These are phyloP conservation scores for Knipowitschia caucasica DNA, from an alignment of 2,797 vertebrate species.

Conservation along the genomic window DNA sequence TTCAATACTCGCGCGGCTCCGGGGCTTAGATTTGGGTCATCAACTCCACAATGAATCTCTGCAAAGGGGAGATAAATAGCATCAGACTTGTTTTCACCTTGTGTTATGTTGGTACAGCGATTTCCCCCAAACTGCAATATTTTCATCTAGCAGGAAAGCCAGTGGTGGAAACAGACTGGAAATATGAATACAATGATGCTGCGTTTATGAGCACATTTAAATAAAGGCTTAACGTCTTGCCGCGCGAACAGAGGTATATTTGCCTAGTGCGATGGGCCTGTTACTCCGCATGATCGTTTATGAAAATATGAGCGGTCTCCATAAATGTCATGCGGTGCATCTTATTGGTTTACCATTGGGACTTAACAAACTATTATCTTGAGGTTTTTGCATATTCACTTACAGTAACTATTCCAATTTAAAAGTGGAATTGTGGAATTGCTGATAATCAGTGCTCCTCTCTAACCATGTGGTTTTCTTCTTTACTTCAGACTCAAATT, in stretches of 20 bases:
- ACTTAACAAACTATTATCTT: no score
- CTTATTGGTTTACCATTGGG: no score
- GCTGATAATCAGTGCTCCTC: no score
- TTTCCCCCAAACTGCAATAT: constrained; percentile 19
- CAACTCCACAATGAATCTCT: constrained; percentile 34
- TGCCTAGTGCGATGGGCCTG: constrained; percentile 32
- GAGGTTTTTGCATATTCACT: no score
- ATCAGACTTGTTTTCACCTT: constrained; percentile 36
- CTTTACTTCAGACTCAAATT: no score
- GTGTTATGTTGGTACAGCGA: constrained; percentile 27
- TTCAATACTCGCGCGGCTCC: constrained; percentile 12
- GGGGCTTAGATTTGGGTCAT: constrained; percentile 39
- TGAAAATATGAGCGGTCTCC: constrained; percentile 17
- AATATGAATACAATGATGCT: not conserved
- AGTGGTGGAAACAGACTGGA: constrained; percentile 13
- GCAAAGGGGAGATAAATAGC: constrained; percentile 37
- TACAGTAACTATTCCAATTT: no score
- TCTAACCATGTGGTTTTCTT: no score
- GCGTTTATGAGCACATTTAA: constrained; percentile 27
- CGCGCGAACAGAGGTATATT: constrained; percentile 16
- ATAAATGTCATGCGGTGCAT: constrained; percentile 29
- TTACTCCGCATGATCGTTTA: constrained; percentile 24
- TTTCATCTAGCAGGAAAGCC: constrained; percentile 14
- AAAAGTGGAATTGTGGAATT: no score
- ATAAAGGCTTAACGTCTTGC: constrained; percentile 11